A percentile compares a stretch with the other conserved stretches of the same genome.
Conservation (phyloP, 1,140 invertebrate species). For the Diorhabda elongata region DNA sequence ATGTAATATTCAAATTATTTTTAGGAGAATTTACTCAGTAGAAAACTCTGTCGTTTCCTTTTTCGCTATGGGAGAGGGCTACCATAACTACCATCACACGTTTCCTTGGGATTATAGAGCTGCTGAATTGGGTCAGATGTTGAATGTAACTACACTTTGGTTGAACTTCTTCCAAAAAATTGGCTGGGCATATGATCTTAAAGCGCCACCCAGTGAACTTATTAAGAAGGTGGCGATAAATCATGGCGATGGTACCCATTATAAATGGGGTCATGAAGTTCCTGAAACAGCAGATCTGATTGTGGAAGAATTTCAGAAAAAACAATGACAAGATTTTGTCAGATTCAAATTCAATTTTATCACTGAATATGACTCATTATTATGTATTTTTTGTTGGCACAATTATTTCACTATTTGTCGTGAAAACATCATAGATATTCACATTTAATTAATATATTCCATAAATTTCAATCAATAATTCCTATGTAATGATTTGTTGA, state of each 20-base stretch:
- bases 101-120: slow-evolving; percentile 86
- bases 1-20: neutral
- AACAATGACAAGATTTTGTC: too few relatives aligned
- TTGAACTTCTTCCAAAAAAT: slow-evolving; percentile 65
- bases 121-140: slow-evolving; percentile 56
- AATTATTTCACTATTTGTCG: too few relatives aligned
- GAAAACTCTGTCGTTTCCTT: slow-evolving; percentile 61
- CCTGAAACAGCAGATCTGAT: neutral
- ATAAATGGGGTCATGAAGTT: slow-evolving; percentile 14
- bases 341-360: too few relatives aligned
- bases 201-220: slow-evolving; percentile 56
- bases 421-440: too few relatives aligned
- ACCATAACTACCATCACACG: slow-evolving; percentile 90
- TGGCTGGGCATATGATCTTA: slow-evolving; percentile 78
- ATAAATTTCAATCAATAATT: too few relatives aligned
- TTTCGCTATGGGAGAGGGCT: slow-evolving; percentile 67
- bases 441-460: too few relatives aligned
- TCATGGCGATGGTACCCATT: slow-evolving; percentile 61
- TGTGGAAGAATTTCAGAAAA: too few relatives aligned
- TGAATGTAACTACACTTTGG: slow-evolving; percentile 57
- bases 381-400: too few relatives aligned
- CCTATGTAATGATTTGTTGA: too few relatives aligned
- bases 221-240: slow-evolving; percentile 53
- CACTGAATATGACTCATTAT: too few relatives aligned
- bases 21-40: slow-evolving; percentile 60